phyloP scores from a whole-genome alignment of 2,888 invertebrate genomes.

The Lithosia quadra region DNA sequence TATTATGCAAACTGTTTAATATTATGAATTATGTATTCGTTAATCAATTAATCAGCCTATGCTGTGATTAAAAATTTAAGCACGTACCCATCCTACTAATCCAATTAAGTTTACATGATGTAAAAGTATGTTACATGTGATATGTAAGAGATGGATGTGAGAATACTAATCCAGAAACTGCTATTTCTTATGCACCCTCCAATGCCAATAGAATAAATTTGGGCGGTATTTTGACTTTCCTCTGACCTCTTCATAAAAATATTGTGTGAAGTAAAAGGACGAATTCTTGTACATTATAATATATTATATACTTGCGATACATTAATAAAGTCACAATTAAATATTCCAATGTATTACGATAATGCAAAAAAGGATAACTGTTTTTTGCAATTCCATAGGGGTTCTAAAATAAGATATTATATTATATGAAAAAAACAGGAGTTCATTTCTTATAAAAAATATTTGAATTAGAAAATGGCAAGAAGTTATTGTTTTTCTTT shows the following conservation, averaged over 20 bases:
- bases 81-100: background rate
- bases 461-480: too few relatives aligned
- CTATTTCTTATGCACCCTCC: conserved; percentile 25
- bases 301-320: background rate
- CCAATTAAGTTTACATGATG: background rate
- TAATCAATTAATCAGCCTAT: background rate
- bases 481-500: too few relatives aligned
- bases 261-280: conserved; percentile 14
- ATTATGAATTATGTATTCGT: too few relatives aligned
- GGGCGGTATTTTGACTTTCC: conserved; percentile 19
- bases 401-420: background rate
- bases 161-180: conserved; percentile 10
- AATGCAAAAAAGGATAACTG: background rate
- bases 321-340: background rate
- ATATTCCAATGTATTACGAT: background rate
- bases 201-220: conserved; percentile 35
- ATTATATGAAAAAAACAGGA: too few relatives aligned
- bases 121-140: background rate
- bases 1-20: too few relatives aligned
- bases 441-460: too few relatives aligned
- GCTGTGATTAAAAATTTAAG: background rate
- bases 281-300: background rate
- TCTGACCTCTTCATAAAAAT: conserved; percentile 20
- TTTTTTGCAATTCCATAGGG: background rate
- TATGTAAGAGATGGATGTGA: conserved; percentile 12